Conservation (phyloP, 1,140 invertebrate species). For the Brachystomella parvula region DNA sequence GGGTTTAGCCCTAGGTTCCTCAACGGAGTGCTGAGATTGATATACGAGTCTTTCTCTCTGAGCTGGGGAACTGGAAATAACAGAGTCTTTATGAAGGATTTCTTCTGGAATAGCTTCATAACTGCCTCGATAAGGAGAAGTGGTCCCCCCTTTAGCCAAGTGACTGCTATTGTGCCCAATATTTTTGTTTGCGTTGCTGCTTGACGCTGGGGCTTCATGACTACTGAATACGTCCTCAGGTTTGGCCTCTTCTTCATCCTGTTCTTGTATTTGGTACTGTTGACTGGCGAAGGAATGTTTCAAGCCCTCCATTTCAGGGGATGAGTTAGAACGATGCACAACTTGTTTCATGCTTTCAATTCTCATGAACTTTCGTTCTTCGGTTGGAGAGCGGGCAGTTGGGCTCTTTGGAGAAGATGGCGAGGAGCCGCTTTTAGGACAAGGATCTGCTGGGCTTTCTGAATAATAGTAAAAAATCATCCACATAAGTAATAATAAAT, state of each 20-base stretch:
- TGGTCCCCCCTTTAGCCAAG: constrained; percentile 11
- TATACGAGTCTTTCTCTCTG: neutral
- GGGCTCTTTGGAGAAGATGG: constrained; percentile 22
- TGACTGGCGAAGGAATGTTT: constrained; percentile 54
- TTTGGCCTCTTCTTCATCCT: constrained; percentile 22
- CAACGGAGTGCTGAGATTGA: neutral
- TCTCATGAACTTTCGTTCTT: neutral
- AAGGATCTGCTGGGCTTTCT: neutral
- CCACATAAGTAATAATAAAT: no score
- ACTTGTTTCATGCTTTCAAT: constrained; percentile 39
- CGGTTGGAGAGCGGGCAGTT: constrained; percentile 19
- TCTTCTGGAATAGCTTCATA: constrained; percentile 85
- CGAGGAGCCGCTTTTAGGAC: neutral
- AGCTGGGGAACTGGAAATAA: neutral
- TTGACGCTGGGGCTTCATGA: neutral
- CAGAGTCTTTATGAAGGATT: constrained; percentile 41
- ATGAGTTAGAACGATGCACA: constrained; percentile 75
- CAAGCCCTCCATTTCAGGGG: constrained; percentile 82
- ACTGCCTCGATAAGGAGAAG: constrained; percentile 49
- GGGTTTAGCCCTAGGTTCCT: neutral
- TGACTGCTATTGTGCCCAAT: neutral
- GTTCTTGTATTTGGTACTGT: constrained; percentile 22
- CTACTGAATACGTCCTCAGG: neutral
- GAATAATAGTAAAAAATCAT: no score
- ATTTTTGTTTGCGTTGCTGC: neutral